phyloP scores from a whole-genome alignment of 2,113 vertebrate species.

The Plestiodon gilberti region DNA sequence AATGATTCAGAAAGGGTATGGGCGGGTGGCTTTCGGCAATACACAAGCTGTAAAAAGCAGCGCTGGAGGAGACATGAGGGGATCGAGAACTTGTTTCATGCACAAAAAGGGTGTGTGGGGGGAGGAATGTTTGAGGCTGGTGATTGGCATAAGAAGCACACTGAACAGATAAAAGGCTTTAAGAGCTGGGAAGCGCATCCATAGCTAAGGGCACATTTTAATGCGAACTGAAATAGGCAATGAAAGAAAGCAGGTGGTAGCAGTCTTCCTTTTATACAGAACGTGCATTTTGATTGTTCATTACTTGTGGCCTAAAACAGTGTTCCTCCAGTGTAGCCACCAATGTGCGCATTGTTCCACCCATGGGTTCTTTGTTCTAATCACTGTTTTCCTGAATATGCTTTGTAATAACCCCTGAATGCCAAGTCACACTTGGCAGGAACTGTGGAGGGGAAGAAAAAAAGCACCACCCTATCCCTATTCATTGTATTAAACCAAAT shows the following conservation, averaged over 20 bases:
- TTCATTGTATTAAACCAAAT: neutral
- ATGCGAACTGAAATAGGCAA: constrained; percentile 13
- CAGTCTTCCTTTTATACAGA: neutral
- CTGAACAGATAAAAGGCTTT: constrained; percentile 11
- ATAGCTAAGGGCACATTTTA: constrained; percentile 25
- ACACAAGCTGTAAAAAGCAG: neutral
- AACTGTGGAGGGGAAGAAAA: neutral
- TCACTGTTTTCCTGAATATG: neutral
- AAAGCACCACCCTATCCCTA: too few relatives aligned
- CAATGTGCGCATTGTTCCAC: neutral
- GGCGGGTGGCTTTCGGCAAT: neutral
- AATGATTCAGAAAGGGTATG: neutral
- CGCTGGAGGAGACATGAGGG: neutral
- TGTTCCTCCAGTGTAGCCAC: neutral
- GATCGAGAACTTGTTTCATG: neutral
- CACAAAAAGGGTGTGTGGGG: neutral
- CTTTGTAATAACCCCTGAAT: neutral
- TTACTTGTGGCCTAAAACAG: neutral
- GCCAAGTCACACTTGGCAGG: neutral
- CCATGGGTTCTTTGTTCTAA: neutral
- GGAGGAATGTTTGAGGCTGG: neutral
- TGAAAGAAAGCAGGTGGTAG: constrained; percentile 7
- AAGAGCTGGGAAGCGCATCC: neutral
- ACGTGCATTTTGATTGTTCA: neutral
- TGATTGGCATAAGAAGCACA: constrained; percentile 9